A percentile compares a stretch with the other conserved stretches of the same genome.
Evolutionary conservation across 2,888 invertebrate genomes (phyloP).

Genomic region (Drosophila birchii): DNA sequence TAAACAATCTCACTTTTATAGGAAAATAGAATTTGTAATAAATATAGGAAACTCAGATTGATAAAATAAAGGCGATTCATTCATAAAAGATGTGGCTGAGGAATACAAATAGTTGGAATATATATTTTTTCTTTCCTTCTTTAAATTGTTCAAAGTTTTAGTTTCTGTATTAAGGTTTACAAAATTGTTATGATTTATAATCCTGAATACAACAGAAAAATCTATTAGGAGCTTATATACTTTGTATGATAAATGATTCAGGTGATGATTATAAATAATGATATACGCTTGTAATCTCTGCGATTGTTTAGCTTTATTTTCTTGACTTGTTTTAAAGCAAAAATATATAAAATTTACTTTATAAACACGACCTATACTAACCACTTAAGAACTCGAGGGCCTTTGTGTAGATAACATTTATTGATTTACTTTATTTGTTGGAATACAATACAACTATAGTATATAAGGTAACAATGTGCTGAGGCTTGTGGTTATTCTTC

Average conservation of each 20-base stretch:
- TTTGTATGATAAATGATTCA: background rate
- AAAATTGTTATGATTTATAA: no score
- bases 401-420: slow-evolving; percentile 3
- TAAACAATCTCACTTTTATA: slow-evolving; percentile 13
- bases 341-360: background rate
- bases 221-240: no score
- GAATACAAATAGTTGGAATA: background rate
- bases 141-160: background rate
- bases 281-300: background rate
- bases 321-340: background rate
- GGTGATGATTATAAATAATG: background rate
- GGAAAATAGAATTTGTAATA: slow-evolving; percentile 5
- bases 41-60: background rate
- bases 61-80: background rate
- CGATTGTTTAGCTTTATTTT: background rate
- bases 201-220: no score
- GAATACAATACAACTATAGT: slow-evolving; percentile 1
- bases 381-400: background rate
- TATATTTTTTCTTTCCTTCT: background rate
- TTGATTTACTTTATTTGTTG: background rate
- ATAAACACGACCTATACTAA: background rate
- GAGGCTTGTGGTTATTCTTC: slow-evolving; percentile 1
- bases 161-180: no score
- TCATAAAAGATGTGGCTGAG: background rate
- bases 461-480: slow-evolving; percentile 10